Evolutionary conservation across 2,113 vertebrate species (phyloP).

Genomic region (Malurus alboscapulatus): DNA sequence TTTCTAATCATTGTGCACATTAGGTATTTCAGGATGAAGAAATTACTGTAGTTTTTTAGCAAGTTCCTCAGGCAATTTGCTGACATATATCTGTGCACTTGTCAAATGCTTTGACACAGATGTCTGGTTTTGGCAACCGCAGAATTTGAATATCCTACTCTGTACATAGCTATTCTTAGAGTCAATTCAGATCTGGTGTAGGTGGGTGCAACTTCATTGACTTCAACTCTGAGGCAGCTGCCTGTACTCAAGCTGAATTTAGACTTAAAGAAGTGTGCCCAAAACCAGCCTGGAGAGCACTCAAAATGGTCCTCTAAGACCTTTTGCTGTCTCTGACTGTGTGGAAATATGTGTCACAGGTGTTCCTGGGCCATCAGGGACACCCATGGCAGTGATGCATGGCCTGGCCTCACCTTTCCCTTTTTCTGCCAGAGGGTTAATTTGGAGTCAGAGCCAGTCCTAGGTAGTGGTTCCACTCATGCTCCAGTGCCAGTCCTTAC

Average conservation of each 20-base stretch:
- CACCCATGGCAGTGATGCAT: not conserved
- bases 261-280: constrained; percentile 1
- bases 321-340: not conserved
- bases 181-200: constrained; percentile 63
- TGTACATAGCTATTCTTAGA: constrained; percentile 65
- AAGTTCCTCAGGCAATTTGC: constrained; percentile 67
- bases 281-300: not conserved
- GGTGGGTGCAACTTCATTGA: constrained; percentile 69
- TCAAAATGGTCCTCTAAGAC: constrained; percentile 5
- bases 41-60: constrained; percentile 57
- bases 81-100: constrained; percentile 67
- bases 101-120: constrained; percentile 70
- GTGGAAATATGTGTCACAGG: not conserved
- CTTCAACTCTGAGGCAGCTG: constrained; percentile 57
- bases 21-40: constrained; percentile 54
- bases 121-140: constrained; percentile 65
- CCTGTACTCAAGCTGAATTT: constrained; percentile 58
- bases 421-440: not conserved
- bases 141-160: constrained; percentile 62
- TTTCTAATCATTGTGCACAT: constrained; percentile 52
- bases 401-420: not conserved
- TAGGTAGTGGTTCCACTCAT: not conserved
- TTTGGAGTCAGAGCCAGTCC: not conserved
- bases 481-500: not conserved
- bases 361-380: not conserved